Evolutionary conservation across 2,888 invertebrate genomes (phyloP).

Genomic region (Malacosoma neustria): DNA sequence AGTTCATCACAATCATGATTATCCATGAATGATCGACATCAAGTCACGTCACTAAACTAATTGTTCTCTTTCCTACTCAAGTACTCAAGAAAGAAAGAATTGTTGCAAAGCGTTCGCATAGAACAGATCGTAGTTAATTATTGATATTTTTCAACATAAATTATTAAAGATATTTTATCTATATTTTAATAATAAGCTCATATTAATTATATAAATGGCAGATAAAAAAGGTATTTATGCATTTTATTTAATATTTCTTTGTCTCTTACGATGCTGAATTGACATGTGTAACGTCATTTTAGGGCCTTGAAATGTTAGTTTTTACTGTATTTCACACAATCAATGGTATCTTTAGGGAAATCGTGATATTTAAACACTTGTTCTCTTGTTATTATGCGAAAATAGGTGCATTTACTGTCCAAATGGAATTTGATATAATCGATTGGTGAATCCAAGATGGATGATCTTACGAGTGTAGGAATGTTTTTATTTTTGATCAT

Average conservation of each 20-base stretch:
- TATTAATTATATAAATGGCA: constrained; percentile 60
- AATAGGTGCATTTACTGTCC: constrained; percentile 6
- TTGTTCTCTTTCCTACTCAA: too few species aligned
- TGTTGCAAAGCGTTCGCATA: constrained; percentile 37
- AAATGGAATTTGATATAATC: constrained; percentile 23
- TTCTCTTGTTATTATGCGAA: neutral
- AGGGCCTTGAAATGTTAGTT: constrained; percentile 26
- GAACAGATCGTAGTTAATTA: constrained; percentile 39
- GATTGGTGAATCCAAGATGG: constrained; percentile 59
- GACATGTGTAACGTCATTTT: constrained; percentile 66
- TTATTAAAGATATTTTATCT: constrained; percentile 18
- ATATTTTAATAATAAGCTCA: constrained; percentile 31
- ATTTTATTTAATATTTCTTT: constrained; percentile 48
- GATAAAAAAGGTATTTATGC: constrained; percentile 75
- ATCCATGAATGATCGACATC: too few species aligned
- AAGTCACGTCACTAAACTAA: too few species aligned
- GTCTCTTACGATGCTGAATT: constrained; percentile 44
- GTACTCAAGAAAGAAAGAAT: too few species aligned
- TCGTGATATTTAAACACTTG: neutral
- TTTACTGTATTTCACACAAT: constrained; percentile 21
- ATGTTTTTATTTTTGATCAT: constrained; percentile 32
- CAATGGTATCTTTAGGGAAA: constrained; percentile 5
- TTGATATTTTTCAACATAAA: constrained; percentile 11
- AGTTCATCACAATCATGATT: too few species aligned
- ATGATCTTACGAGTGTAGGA: constrained; percentile 32